Evolutionary conservation across 2,888 invertebrate species (phyloP).

Genomic region (Coleophora deauratella): DNA sequence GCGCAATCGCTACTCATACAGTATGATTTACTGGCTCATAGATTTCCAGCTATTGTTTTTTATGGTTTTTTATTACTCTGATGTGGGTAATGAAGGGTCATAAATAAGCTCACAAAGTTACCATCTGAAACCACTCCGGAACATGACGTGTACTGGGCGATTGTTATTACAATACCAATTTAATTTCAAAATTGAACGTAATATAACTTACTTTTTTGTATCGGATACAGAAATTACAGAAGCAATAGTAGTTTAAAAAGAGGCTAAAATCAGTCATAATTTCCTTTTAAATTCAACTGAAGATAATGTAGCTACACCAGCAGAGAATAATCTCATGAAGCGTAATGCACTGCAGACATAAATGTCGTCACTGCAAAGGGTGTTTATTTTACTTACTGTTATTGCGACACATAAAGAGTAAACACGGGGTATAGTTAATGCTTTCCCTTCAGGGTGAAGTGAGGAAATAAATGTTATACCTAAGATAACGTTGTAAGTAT

Average conservation of each 20-base stretch:
- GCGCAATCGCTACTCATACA: conserved; percentile 24
- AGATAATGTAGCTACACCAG: too few species aligned
- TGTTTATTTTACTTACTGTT: conserved; percentile 33
- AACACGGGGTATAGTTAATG: conserved; percentile 21
- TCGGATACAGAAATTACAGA: too few species aligned
- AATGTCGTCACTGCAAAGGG: conserved; percentile 22
- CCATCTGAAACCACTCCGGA: too few species aligned
- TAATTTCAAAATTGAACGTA: too few species aligned
- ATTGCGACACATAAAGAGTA: conserved; percentile 16
- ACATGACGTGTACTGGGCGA: too few species aligned
- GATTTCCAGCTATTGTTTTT: conserved; percentile 60
- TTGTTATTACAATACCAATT: too few species aligned
- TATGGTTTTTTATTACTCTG: conserved; percentile 32
- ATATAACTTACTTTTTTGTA: too few species aligned
- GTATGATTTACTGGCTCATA: conserved; percentile 62
- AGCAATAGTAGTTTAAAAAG: too few species aligned
- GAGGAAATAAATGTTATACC: background rate
- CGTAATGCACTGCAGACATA: conserved; percentile 15
- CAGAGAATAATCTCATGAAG: too few species aligned
- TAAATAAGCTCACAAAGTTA: too few species aligned
- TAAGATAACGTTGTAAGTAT: background rate
- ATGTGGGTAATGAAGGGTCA: conserved; percentile 1
- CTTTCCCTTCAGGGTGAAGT: conserved; percentile 4
- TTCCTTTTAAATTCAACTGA: too few species aligned
- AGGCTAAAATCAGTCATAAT: too few species aligned